These are phyloP conservation scores for Smittia sp. DNA, from an alignment of 2,888 invertebrate genomes.

Conservation along the genomic window DNA sequence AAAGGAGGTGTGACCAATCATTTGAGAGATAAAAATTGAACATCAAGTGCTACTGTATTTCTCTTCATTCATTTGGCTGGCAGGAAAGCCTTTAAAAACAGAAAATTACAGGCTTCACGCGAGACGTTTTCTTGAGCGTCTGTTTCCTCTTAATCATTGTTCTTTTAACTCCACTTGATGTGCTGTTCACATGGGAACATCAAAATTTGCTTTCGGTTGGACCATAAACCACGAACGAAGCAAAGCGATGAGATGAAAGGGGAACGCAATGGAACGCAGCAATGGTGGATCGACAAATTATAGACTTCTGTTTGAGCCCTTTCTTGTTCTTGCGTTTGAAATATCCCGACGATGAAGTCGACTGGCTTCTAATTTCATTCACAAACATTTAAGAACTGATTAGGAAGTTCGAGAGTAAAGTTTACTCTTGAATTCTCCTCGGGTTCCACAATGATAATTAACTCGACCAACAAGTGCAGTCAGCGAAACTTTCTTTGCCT, in stretches of 20 bases:
- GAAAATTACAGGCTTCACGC: conserved; percentile 34
- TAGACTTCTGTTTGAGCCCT: conserved; percentile 3
- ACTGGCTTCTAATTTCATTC: conserved; percentile 12
- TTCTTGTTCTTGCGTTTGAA: conserved; percentile 20
- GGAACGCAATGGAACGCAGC: not conserved
- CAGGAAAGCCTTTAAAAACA: not conserved
- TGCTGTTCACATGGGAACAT: conserved; percentile 24
- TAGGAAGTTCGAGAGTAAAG: not conserved
- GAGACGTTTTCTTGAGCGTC: conserved; percentile 9
- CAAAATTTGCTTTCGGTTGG: conserved; percentile 22
- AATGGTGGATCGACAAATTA: conserved; percentile 12
- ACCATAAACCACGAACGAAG: conserved; percentile 27
- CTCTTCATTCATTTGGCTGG: conserved; percentile 8
- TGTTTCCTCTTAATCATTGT: conserved; percentile 36
- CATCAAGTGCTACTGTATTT: conserved; percentile 42
- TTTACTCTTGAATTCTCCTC: conserved; percentile 4
- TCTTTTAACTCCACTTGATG: conserved; percentile 11
- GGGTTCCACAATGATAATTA: not conserved
- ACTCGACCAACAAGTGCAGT: not conserved
- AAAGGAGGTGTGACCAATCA: conserved; percentile 41
- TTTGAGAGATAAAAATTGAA: conserved; percentile 35
- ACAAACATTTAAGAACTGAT: not conserved
- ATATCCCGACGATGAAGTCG: not conserved
- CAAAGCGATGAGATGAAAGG: not conserved
- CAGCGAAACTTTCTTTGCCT: conserved; percentile 14